Base-by-base conservation (phyloP, 1,140 invertebrate genomes). In the Ceratina australensis region DNA sequence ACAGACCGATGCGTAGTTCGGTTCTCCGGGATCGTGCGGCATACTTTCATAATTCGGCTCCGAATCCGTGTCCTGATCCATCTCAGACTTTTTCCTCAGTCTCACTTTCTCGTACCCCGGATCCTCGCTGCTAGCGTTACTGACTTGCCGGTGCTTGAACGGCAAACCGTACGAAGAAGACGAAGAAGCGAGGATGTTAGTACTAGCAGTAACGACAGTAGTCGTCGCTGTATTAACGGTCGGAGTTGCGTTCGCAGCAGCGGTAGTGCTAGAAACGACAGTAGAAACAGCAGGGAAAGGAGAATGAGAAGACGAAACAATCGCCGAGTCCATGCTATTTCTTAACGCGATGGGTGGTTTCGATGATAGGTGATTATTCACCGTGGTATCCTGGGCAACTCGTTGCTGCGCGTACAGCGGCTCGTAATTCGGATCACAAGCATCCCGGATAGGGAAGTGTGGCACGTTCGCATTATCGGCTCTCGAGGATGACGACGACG, bases 341-440 rank as follows among this genome's bases (percentile, higher is more conserved):
- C 61, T 65, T 2, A 33, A 15, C 20, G 0, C 13, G 16, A 1
- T 12, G 15, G 42, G 0, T 15, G 33, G 2, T 33, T n/a, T 7
- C 28, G 26, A 16, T 33, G 16, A 20, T 1, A 61, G 67, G 60
- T 83, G 80, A 49, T 84, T 61, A 49, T 84, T 61, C 2, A 5
- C 12, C 12, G 28, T 3, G 16, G 20, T 57, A 71, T 92, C 92
- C 72, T 87, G 92, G 42, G 89, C 87, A 61, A 16, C 18, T 8
- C 80, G 86, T 78, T 94, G 92, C 79, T 94, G 93, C 15, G 93
- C 93, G 76, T 94, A 92, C 22, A 96, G 86, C 54, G 95, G 93
- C 88, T 96, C 95, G 83, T 96, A 96, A 87, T 95, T 96, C 0
- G 95, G 95, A 92, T 96, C 94, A 1, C 93, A 93, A 78, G 94